These are phyloP conservation scores for Ectemnius cavifrons DNA, from an alignment of 2,888 invertebrate species.

Conservation along the genomic window DNA sequence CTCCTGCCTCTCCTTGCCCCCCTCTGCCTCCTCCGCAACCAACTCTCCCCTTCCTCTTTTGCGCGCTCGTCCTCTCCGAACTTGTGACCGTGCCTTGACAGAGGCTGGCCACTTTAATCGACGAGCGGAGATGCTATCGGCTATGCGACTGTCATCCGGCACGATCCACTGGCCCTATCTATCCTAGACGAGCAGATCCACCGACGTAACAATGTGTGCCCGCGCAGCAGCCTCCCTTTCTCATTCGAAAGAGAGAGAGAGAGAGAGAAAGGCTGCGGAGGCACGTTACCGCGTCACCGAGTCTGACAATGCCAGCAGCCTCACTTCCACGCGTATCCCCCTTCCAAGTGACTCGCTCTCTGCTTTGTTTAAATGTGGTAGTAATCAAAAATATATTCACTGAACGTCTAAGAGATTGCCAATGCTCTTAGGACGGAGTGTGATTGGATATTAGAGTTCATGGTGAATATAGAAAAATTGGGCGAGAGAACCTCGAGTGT, in stretches of 20 bases:
- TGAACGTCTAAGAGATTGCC: no score
- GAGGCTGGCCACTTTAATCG: constrained; percentile 50
- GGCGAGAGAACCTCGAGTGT: no score
- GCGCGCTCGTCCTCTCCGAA: constrained; percentile 1
- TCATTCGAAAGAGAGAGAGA: not conserved
- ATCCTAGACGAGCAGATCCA: constrained; percentile 39
- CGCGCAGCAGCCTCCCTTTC: not conserved
- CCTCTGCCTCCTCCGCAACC: not conserved
- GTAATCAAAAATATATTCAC: no score
- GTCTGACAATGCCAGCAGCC: constrained; percentile 49
- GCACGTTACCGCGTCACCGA: constrained; percentile 53
- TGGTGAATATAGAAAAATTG: no score
- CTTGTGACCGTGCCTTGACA: no score
- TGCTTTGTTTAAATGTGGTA: not conserved
- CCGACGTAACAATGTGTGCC: constrained; percentile 46
- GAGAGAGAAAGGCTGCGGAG: not conserved
- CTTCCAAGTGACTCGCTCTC: constrained; percentile 3
- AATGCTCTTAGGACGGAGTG: no score
- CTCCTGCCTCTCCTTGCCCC: constrained; percentile 9
- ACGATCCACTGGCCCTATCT: constrained; percentile 44
- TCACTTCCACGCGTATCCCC: constrained; percentile 4
- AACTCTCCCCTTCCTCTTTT: no score
- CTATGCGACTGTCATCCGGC: constrained; percentile 51
- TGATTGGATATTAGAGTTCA: no score
- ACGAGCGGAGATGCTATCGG: constrained; percentile 56